phyloP scores from a whole-genome alignment of 2,888 invertebrate genomes.

The Melanchra persicariae region DNA sequence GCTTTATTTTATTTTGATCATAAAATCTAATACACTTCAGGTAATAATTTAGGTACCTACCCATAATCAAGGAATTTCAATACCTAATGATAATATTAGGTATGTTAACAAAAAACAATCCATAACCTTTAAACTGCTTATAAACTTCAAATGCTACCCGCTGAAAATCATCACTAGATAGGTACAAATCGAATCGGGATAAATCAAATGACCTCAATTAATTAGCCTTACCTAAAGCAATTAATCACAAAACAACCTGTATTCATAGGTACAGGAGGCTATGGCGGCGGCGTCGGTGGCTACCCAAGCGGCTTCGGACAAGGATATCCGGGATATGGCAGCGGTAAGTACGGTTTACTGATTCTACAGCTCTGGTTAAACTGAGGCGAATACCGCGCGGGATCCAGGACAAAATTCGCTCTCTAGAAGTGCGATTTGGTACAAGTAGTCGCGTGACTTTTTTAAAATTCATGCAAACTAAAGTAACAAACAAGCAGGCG shows the following conservation, averaged over 20 bases:
- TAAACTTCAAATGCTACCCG: too few species aligned
- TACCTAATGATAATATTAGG: too few species aligned
- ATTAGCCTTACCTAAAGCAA: conserved; percentile 4
- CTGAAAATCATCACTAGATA: too few species aligned
- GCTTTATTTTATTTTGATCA: background rate
- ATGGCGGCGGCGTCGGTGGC: conserved; percentile 42
- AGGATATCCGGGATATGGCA: conserved; percentile 66
- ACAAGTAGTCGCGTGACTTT: background rate
- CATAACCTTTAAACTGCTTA: too few species aligned
- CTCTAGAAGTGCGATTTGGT: background rate
- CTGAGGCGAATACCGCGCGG: background rate
- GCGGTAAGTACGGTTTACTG: conserved; percentile 48
- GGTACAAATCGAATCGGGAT: background rate
- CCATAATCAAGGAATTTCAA: too few species aligned
- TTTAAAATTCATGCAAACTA: background rate
- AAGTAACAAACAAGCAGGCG: background rate
- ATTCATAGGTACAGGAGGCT: conserved; percentile 51
- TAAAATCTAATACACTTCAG: background rate
- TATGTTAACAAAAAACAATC: too few species aligned
- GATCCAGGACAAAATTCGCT: too few species aligned
- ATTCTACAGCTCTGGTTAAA: background rate
- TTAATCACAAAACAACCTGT: conserved; percentile 26
- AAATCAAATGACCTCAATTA: conserved; percentile 15
- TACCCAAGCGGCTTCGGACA: conserved; percentile 50
- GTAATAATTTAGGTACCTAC: too few species aligned